Evolutionary conservation across 1,140 invertebrate species (phyloP), one percentile per base, ranked within the genome.

Genomic region (Panonychus citri): DNA sequence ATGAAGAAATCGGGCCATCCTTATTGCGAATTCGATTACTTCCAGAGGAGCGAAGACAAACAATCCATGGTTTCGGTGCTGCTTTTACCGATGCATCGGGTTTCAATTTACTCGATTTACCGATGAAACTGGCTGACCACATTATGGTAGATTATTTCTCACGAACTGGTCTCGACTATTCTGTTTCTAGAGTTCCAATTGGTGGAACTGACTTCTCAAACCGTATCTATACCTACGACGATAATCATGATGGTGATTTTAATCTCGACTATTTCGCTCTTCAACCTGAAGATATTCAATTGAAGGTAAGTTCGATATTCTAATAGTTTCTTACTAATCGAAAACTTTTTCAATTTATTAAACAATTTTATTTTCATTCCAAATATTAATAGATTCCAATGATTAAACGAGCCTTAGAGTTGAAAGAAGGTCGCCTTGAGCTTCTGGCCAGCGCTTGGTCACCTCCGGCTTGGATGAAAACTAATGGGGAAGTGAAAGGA

Each of bases 391-490:
- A 83, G 78, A 78, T 84, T 61, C 80, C 81, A 0, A 69, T 75
- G 42, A 76, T 84, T 26, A 68, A 76, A 57, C 58, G 66, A 59
- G 78, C 78, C 15, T 61, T 66, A 50, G 56, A 63, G n/a, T 49
- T 77, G 28, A 70, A 65, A 49, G 61, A 69, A 43, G 61, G 68
- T 50, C 30, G 5, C 12, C 59, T 78, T 64, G 62, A 72, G 54
- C 68, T 87, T 1, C 70, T 88, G 56, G 77, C 75, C 0, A 75
- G 78, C 13, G 75, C 82, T 0, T 94, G 89, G 89, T 81, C 80
- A 53, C 76, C 88, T 0, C 90, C 90, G 0, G 68, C 72, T 5
- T 95, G 88, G 43, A 46, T 46, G 43, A 94, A 94, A 88, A 95
- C 94, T 70, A 81, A 78, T 0, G 85, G 82, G 62, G 71, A 80